Conservation (phyloP, 2,888 invertebrate species). For the Rosalia funebris region DNA sequence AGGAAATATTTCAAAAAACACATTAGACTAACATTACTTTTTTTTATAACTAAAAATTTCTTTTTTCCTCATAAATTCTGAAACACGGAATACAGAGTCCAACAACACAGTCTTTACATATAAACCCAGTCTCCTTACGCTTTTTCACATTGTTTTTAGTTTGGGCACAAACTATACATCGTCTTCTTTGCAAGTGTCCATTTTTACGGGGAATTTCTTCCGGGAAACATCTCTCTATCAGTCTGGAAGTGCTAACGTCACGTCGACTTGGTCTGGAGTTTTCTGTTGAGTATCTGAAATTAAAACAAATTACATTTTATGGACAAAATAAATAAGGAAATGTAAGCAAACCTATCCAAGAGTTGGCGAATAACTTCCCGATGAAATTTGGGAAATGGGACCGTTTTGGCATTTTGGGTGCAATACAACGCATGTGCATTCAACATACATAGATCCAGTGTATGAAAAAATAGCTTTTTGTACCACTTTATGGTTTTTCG, state of each 20-base stretch:
- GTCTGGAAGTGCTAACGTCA: constrained; percentile 12
- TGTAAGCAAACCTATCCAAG: constrained; percentile 18
- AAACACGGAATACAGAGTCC: constrained; percentile 33
- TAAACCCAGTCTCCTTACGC: constrained; percentile 28
- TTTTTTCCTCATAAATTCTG: constrained; percentile 20
- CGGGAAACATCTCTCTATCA: constrained; percentile 5
- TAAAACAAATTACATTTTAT: constrained; percentile 10
- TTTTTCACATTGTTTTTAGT: constrained; percentile 22
- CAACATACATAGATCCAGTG: constrained; percentile 50
- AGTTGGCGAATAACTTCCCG: constrained; percentile 27
- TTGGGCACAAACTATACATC: constrained; percentile 30
- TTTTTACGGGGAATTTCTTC: constrained; percentile 22
- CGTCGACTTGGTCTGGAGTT: constrained; percentile 12
- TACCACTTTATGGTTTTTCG: constrained; percentile 55
- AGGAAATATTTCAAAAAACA: constrained; percentile 7
- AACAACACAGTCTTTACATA: constrained; percentile 30
- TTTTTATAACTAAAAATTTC: constrained; percentile 21
- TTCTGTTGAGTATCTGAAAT: constrained; percentile 17
- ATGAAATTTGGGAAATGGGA: constrained; percentile 28
- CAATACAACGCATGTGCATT: constrained; percentile 34
- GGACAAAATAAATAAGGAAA: constrained; percentile 4
- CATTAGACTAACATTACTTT: too few relatives aligned
- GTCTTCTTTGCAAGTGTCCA: constrained; percentile 24
- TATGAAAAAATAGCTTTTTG: constrained; percentile 55
- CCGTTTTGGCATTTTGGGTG: constrained; percentile 12